phyloP scores from a whole-genome alignment of 2,113 vertebrate species.

The Pontoporia blainvillei region DNA sequence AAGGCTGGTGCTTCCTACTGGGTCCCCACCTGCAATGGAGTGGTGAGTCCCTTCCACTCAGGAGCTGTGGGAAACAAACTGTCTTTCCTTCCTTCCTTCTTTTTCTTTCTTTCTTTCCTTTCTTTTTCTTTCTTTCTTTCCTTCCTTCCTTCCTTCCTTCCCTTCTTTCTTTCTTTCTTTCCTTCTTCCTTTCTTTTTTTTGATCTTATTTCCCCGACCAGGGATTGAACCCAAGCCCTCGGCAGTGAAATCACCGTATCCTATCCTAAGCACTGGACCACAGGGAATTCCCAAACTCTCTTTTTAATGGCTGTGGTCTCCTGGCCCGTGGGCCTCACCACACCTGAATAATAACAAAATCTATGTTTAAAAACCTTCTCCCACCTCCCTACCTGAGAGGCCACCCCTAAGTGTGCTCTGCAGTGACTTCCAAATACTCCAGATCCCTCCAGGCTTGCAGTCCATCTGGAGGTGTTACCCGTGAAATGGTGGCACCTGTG shows the following conservation, averaged over 20 bases:
- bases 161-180: too few relatives aligned
- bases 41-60: too few relatives aligned
- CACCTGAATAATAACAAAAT: not conserved
- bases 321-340: not conserved
- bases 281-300: not conserved
- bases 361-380: not conserved
- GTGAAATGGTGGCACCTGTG: too few relatives aligned
- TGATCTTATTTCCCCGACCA: too few relatives aligned
- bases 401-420: not conserved
- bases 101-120: too few relatives aligned
- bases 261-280: not conserved
- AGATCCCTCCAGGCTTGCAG: not conserved
- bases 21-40: accelerated
- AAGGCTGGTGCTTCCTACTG: not conserved
- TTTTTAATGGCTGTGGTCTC: not conserved
- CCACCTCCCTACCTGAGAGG: not conserved
- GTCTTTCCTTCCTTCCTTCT: not conserved
- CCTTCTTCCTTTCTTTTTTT: too few relatives aligned
- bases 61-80: not conserved
- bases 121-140: too few relatives aligned
- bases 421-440: not conserved
- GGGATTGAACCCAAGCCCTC: not conserved
- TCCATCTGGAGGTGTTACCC: not conserved
- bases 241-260: not conserved
- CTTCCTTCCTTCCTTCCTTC: too few relatives aligned